Evolutionary conservation across 2,113 vertebrate species (phyloP).

Genomic region (Lycaon pictus): DNA sequence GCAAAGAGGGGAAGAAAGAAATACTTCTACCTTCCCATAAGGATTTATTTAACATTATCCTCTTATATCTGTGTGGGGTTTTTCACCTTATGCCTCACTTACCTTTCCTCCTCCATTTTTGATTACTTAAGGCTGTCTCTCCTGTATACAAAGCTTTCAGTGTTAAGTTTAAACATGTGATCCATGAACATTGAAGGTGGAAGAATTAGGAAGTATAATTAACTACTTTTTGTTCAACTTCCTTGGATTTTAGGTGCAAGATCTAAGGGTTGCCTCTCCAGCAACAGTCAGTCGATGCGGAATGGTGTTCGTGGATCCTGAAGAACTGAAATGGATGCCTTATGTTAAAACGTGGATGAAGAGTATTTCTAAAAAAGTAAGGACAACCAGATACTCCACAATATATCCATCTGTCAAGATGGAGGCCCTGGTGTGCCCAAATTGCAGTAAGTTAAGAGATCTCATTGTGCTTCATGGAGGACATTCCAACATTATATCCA

Average conservation of each 20-base stretch:
- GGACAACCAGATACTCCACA: neutral
- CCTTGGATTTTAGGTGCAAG: constrained; percentile 90
- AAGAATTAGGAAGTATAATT: neutral
- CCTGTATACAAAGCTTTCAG: neutral
- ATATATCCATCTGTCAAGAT: neutral
- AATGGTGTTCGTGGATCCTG: constrained; percentile 94
- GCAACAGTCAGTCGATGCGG: constrained; percentile 95
- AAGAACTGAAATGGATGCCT: constrained; percentile 94
- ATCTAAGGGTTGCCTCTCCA: constrained; percentile 92
- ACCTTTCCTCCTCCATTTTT: neutral
- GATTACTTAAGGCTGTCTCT: neutral
- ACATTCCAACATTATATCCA: neutral
- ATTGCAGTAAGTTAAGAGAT: neutral
- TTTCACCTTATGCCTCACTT: neutral
- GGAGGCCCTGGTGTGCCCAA: neutral
- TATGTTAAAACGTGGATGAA: constrained; percentile 93
- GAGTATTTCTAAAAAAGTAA: constrained; percentile 86
- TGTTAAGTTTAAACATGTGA: neutral
- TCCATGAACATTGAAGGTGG: neutral
- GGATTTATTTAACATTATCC: neutral
- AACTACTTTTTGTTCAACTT: neutral
- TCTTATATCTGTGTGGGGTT: neutral
- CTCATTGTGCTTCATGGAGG: neutral
- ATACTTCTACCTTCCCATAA: neutral
- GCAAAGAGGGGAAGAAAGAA: neutral